phyloP scores from a whole-genome alignment of 1,140 invertebrate species.

The Papilio polyxenes region DNA sequence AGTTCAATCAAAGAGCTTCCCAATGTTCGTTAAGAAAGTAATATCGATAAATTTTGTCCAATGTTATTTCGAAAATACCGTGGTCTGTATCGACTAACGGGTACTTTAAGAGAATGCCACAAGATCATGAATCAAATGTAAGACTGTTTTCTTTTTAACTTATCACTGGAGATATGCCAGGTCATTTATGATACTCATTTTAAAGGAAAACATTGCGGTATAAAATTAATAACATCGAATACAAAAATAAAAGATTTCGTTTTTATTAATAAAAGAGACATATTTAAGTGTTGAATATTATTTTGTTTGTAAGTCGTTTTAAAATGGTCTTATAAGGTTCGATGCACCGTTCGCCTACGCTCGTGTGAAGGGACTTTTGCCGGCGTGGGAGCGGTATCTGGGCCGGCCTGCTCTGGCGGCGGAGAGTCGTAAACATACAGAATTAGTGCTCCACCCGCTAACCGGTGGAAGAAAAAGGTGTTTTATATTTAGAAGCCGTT shows the following conservation, averaged over 20 bases:
- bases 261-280: not conserved
- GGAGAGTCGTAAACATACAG: slow-evolving; percentile 69
- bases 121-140: slow-evolving; percentile 24
- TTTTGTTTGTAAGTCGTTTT: slow-evolving; percentile 19
- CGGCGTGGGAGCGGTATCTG: slow-evolving; percentile 72
- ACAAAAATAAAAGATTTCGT: slow-evolving; percentile 7
- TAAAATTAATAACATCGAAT: not conserved
- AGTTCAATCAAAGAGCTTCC: slow-evolving; percentile 45
- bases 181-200: not conserved
- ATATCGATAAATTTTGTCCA: slow-evolving; percentile 57
- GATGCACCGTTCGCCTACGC: slow-evolving; percentile 50
- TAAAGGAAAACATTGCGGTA: not conserved
- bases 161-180: not conserved
- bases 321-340: slow-evolving; percentile 40
- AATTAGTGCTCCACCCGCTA: slow-evolving; percentile 66
- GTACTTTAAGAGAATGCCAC: slow-evolving; percentile 41
- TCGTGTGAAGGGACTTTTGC: slow-evolving; percentile 59
- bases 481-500: slow-evolving; percentile 64
- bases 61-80: slow-evolving; percentile 50
- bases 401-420: slow-evolving; percentile 59
- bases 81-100: slow-evolving; percentile 42
- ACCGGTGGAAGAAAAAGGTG: slow-evolving; percentile 65
- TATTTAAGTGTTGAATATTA: slow-evolving; percentile 2
- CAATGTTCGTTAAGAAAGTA: slow-evolving; percentile 46
- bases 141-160: not conserved